Evolutionary conservation across 1,140 invertebrate genomes (phyloP).

Genomic region (Cyclargus thomasi): DNA sequence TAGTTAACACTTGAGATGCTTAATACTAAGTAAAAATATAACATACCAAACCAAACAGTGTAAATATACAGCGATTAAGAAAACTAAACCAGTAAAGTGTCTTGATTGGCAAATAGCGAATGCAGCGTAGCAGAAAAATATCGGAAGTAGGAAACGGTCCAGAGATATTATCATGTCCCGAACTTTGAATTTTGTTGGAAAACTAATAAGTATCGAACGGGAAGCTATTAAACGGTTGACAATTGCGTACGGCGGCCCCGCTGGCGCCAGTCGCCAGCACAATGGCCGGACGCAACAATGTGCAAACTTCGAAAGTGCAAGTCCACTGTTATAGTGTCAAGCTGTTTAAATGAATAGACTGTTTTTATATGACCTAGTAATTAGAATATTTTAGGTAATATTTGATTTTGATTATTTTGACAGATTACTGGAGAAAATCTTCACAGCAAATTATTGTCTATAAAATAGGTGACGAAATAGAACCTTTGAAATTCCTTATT

Average conservation of each 20-base stretch:
- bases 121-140: conserved; percentile 11
- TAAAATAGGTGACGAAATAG: no score
- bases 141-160: conserved; percentile 10
- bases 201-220: conserved; percentile 28
- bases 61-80: background rate
- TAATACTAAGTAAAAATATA: background rate
- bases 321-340: background rate
- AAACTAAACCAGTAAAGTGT: background rate
- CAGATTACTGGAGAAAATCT: no score
- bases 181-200: conserved; percentile 16
- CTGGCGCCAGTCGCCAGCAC: conserved; percentile 45
- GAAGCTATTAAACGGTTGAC: conserved; percentile 57
- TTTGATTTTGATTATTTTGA: no score
- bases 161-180: conserved; percentile 8
- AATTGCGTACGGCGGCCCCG: conserved; percentile 34
- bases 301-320: conserved; percentile 1
- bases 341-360: background rate
- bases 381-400: no score
- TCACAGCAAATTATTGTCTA: no score
- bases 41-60: background rate
- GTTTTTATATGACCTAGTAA: no score
- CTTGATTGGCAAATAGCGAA: background rate
- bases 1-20: no score
- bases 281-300: conserved; percentile 26
- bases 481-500: no score